Conservation (phyloP, 2,113 vertebrate species). For the Butorides virescens region DNA sequence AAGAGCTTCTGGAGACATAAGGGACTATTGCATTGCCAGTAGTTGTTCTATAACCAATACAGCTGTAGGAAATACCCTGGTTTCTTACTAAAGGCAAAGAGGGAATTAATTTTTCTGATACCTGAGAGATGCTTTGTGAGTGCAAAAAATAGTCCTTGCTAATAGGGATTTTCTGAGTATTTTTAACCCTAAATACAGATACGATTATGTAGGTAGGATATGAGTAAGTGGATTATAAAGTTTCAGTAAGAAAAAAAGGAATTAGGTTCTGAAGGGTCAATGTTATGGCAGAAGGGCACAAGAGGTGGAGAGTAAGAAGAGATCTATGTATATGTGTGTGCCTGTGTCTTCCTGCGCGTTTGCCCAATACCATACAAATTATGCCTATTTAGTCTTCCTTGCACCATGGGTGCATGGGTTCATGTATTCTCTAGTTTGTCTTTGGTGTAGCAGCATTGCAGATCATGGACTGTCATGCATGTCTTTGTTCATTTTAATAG, state of each 20-base stretch:
- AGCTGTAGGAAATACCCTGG: background rate
- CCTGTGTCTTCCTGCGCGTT: background rate
- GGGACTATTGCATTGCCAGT: background rate
- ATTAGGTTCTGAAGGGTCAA: background rate
- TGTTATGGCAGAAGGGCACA: background rate
- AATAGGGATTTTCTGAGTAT: background rate
- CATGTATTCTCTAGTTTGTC: background rate
- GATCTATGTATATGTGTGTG: background rate
- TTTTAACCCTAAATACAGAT: background rate
- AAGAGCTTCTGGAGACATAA: background rate
- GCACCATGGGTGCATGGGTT: background rate
- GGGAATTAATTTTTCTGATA: background rate
- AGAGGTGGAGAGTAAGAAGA: background rate
- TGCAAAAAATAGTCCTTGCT: background rate
- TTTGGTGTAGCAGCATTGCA: background rate
- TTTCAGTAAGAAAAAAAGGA: background rate
- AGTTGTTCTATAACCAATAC: background rate
- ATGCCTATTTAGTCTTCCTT: background rate
- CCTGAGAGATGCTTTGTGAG: background rate
- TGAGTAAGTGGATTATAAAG: background rate
- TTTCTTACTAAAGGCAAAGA: background rate
- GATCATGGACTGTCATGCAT: background rate
- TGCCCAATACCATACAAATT: background rate
- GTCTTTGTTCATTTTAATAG: background rate
- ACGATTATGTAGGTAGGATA: background rate